Evolutionary conservation across 2,888 invertebrate genomes (phyloP), one percentile per base, ranked within the genome.

Genomic region (Himalopsyche anomala): DNA sequence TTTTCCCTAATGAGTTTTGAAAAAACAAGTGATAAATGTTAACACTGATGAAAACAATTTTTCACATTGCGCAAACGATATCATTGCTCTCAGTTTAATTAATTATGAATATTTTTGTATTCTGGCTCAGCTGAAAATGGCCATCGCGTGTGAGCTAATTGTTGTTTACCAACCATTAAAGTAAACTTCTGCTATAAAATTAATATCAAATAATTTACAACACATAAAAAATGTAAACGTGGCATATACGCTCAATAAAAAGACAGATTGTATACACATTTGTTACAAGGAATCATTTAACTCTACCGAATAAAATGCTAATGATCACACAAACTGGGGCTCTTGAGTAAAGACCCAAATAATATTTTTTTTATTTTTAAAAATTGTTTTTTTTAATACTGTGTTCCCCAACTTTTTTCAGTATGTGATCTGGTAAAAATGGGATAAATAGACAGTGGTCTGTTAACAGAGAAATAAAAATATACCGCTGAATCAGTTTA

Each of bases 1-100:
- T 62, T 19, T 62, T 19, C 62, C 51, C 19, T 62, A 62, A 62
- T 62, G 62, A 28, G 28, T 62, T 62, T 28, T 19, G 11, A 62
- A 62, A 62, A 62, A 62, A 62, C 62, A 56, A 56, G 62, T 62
- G 62, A 62, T 62, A 62, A 62, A 62, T 62, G 62, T 62, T 62
- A 6, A 62, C 62, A 19, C 4, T 19, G 62, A 62, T 62, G 28
- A 62, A 62, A 62, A 62, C 62, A n/a, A 62, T 62, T 62, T 62
- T 62, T 62, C 62, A 62, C 62, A 19, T 2, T 2, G 19, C 8
- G 62, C 62, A 62, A 62, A 62, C 62, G 62, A 28, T 62, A 62
- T 62, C 62, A 62, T 62, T 62, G 62, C 62, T 62, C 62, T 62
- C 62, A 62, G 62, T 11, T 62, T 62, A 62, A 62, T 62, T 62